Base-by-base conservation (phyloP, 2,888 invertebrate genomes). In the Pseudeuparius sepicola region DNA sequence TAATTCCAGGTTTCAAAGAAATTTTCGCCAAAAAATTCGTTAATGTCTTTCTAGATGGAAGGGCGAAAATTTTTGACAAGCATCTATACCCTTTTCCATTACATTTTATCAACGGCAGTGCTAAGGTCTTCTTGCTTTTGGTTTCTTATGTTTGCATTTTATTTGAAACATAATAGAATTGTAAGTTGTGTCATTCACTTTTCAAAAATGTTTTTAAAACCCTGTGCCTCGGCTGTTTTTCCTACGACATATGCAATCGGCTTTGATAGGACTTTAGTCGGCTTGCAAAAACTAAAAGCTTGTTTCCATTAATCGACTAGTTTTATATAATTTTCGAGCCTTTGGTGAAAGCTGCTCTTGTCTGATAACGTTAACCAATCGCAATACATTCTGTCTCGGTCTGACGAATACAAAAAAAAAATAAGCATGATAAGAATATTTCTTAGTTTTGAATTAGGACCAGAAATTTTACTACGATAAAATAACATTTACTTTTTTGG, bases 81-180 rank as follows among this genome's bases (percentile, higher is more conserved):
- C 20, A 20, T 14, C 28, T 28, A n/a, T 34, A 34, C 4, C 34
- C 34, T 28, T 34, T 28, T 4, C 28, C 34, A 34, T 29, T 34
- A 13, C 20, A 10, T 28, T 34, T 34, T 7, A 27, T 12, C 3
- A 34, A 10, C 23, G 25, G 10, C 5, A 28, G n/a, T 13, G 34
- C 27, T 6, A 28, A 16, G 3, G 23, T 3, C n/a, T 27, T 20
- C 28, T 34, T 4, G 27, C 27, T 28, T 18, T 34, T 5, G 18
- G 24, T 4, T 12, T 18, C 10, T n/a, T 2, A 4, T 18, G 9
- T 15, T 28, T 27, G 7, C 7, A 28, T 14, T 11, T 3, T 5
- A 34, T 18, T 18, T 27, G 34, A 14, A 28, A 27, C 13, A 34
- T 17, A 27, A 34, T 16, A 18, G 23, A 34, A 17, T 34, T 17